Percentiles rank a stretch among this genome's conserved stretches.
phyloP scores from a whole-genome alignment of 2,113 vertebrate genomes.

The Polyodon spathula region DNA sequence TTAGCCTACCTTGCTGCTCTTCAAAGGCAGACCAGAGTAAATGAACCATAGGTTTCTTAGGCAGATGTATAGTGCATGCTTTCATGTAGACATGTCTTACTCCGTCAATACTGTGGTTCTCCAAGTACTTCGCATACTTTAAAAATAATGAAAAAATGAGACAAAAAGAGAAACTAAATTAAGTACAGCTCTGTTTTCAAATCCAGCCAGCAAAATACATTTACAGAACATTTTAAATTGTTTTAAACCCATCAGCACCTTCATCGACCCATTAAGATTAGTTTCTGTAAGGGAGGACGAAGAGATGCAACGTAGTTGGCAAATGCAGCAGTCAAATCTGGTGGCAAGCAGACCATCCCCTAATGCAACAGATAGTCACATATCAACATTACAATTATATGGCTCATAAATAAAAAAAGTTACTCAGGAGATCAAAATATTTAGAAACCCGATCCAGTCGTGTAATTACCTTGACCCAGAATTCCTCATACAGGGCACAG shows the following conservation, averaged over 20 bases:
- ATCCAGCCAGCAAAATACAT: constrained; percentile 69
- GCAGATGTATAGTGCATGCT: constrained; percentile 87
- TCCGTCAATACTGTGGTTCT: constrained; percentile 89
- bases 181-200: constrained; percentile 46
- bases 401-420: constrained; percentile 92
- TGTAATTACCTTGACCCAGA: constrained; percentile 92
- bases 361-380: constrained; percentile 99
- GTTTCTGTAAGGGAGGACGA: constrained; percentile 99
- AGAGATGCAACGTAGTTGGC: constrained; percentile 99
- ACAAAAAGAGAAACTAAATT: constrained; percentile 29
- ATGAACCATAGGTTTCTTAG: constrained; percentile 86
- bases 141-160: constrained; percentile 76
- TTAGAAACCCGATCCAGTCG: constrained; percentile 56
- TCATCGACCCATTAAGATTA: constrained; percentile 99
- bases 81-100: constrained; percentile 93
- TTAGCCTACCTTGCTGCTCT: constrained; percentile 85
- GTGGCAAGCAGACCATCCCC: constrained; percentile 99
- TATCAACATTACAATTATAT: constrained; percentile 98
- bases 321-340: constrained; percentile 99
- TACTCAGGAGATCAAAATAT: constrained; percentile 88
- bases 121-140: constrained; percentile 98
- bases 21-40: constrained; percentile 96
- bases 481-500: constrained; percentile 98
- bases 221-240: constrained; percentile 98
- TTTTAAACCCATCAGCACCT: constrained; percentile 99